Evolutionary conservation across 1,140 invertebrate species (phyloP).

Genomic region (Drosophila eugracilis): DNA sequence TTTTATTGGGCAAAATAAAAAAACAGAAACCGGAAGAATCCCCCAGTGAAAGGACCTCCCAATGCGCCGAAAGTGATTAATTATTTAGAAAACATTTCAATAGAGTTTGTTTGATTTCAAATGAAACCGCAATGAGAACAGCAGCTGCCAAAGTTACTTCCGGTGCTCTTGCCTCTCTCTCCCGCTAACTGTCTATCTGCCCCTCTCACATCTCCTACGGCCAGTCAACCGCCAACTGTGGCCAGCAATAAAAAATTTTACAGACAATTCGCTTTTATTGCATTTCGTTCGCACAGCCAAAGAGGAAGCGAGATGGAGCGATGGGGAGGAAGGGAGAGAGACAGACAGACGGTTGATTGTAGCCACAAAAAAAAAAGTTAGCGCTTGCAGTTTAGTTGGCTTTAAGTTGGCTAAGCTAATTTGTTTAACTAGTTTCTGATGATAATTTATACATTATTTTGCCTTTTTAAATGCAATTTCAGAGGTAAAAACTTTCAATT

Average conservation of each 20-base stretch:
- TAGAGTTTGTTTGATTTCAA: constrained; percentile 48
- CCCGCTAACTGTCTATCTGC: background rate
- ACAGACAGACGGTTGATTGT: background rate
- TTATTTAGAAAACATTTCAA: constrained; percentile 55
- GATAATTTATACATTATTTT: background rate
- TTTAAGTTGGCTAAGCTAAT: constrained; percentile 14
- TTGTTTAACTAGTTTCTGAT: constrained; percentile 1
- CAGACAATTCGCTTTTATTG: constrained; percentile 73
- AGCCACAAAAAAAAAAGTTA: background rate
- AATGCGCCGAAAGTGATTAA: constrained; percentile 25
- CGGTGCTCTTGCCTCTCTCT: constrained; percentile 4
- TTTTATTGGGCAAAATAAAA: background rate
- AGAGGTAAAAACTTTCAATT: too few relatives aligned
- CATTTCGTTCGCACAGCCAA: constrained; percentile 18
- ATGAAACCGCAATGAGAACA: constrained; percentile 52
- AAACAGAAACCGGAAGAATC: constrained; percentile 1
- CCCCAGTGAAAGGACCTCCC: background rate
- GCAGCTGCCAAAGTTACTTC: constrained; percentile 38
- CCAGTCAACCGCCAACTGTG: constrained; percentile 24
- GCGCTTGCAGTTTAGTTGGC: constrained; percentile 9
- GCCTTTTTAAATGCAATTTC: too few relatives aligned
- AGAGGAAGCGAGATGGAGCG: constrained; percentile 4
- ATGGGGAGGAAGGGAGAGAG: background rate
- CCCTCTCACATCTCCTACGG: too few relatives aligned
- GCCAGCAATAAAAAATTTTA: constrained; percentile 58